phyloP scores from a whole-genome alignment of 2,888 invertebrate genomes.

The Chalcosyrphus nemorum region DNA sequence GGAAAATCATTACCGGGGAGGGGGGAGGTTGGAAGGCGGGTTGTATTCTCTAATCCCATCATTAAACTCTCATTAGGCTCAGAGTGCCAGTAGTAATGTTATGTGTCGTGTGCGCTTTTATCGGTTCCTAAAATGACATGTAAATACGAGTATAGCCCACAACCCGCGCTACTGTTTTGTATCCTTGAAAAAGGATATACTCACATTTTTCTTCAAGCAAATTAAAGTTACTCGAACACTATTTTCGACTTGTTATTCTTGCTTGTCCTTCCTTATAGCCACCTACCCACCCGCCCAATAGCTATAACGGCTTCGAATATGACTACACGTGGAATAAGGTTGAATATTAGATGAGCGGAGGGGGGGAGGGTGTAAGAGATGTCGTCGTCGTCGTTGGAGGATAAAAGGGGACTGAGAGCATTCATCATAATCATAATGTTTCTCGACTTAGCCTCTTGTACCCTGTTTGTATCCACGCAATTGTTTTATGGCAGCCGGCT shows the following conservation, averaged over 20 bases:
- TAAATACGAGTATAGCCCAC: not conserved
- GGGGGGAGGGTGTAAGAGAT: not conserved
- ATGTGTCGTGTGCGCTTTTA: conserved; percentile 27
- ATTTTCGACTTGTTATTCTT: conserved; percentile 13
- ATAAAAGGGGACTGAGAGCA: not conserved
- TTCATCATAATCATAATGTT: conserved; percentile 37
- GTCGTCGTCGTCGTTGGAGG: not conserved
- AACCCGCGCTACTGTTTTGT: not conserved
- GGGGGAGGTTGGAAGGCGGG: not conserved
- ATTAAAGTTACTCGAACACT: conserved; percentile 4
- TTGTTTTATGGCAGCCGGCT: conserved; percentile 14
- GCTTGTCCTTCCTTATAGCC: too few relatives aligned
- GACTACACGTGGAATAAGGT: conserved; percentile 22
- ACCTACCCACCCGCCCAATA: not conserved
- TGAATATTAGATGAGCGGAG: conserved; percentile 1
- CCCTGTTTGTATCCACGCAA: conserved; percentile 40
- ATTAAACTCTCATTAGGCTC: conserved; percentile 64
- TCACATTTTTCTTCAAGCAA: conserved; percentile 14
- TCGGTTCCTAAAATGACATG: conserved; percentile 29
- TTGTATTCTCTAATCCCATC: conserved; percentile 32
- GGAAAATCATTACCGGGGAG: conserved; percentile 25
- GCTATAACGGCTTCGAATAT: not conserved
- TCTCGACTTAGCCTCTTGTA: conserved; percentile 9
- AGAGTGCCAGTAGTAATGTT: conserved; percentile 13
- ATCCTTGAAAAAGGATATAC: conserved; percentile 11